Evolutionary conservation across 1,140 invertebrate species (phyloP).

Genomic region (Drosophila repletoides): DNA sequence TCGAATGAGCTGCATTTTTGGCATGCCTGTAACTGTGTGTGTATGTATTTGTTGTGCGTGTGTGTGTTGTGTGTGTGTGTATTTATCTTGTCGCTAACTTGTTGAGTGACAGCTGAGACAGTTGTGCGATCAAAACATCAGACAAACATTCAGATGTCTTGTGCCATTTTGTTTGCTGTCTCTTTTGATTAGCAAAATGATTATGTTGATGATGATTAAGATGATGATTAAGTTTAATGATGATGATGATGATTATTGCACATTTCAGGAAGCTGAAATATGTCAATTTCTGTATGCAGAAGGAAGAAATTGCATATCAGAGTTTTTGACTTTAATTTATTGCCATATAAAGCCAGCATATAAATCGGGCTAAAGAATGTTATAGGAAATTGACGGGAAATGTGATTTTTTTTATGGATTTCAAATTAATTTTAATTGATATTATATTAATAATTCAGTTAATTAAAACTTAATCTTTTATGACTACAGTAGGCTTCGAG

Average conservation of each 20-base stretch:
- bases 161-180: conserved; percentile 53
- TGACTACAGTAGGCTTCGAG: no score
- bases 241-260: conserved; percentile 14
- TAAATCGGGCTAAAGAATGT: no score
- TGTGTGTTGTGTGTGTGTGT: conserved; percentile 26
- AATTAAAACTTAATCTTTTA: no score
- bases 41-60: background rate
- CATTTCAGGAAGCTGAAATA: conserved; percentile 42
- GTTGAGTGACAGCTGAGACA: conserved; percentile 51
- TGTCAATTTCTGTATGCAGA: no score
- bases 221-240: conserved; percentile 15
- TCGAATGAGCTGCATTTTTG: conserved; percentile 67
- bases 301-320: no score
- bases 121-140: conserved; percentile 41
- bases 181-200: conserved; percentile 63
- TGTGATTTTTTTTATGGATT: no score
- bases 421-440: no score
- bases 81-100: conserved; percentile 46
- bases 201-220: conserved; percentile 9
- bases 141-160: conserved; percentile 40
- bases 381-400: no score
- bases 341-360: no score
- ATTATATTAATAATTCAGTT: no score
- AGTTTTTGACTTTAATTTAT: no score
- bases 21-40: conserved; percentile 37